Base-by-base conservation (phyloP, 2,888 invertebrate species). In the Dynastes maya region DNA sequence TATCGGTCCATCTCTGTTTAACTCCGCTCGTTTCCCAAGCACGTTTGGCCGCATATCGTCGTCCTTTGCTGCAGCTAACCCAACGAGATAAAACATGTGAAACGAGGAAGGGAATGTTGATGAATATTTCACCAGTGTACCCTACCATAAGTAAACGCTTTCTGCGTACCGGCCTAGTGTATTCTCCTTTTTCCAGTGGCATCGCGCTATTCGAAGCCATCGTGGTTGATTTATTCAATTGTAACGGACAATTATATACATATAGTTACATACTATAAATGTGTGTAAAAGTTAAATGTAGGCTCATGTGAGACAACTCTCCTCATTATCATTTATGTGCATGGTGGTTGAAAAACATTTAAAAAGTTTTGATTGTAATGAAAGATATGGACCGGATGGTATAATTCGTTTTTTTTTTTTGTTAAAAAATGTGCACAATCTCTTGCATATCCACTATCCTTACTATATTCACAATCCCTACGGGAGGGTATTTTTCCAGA, bases 81-180 rank as follows among this genome's bases (percentile, higher is more conserved):
- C 78, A 70, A 16, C 78, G 72, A 78, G 78, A 78, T 78, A 78
- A 78, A 78, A 78, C 78, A 78, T 72, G 78, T 65, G 78, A 78
- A 72, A 78, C 78, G 78, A 78, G 72, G 71, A 72, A 72, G 78
- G 71, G 45, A 71, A 72, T 65, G 64, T 64, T 37, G 78, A 55
- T 64, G 72, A 61, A 78, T 78, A 78, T 71, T 77, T 77, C 71
- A 53, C 71, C 51, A 9, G 63, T 64, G 37, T 72, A 61, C 61
- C 22, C 72, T 61, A 55, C 71, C 71, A 37, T 74, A 61, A 61
- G 45, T 29, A 63, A 45, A 74, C 45, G 72, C 72, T 61, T 74
- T 74, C 72, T 61, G 27, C 58, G 61, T 45, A 74, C 61, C 61
- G 45, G 27, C 61, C 29, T 49, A 16, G n/a, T 72, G 72, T 49